These are phyloP conservation scores for Kryptolebias ocellatus DNA, from an alignment of 2,797 vertebrate species.

Conservation along the genomic window DNA sequence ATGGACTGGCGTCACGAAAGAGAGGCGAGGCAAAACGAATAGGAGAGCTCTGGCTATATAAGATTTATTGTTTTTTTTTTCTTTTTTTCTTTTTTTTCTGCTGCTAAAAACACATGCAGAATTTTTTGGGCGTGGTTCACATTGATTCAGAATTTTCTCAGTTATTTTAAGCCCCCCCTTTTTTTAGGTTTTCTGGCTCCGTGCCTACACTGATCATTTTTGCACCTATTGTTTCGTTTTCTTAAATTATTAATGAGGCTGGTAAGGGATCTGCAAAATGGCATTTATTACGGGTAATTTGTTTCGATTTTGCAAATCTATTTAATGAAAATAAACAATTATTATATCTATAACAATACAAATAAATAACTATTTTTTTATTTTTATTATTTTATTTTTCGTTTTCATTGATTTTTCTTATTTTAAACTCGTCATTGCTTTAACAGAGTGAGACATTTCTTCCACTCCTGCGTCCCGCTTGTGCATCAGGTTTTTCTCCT, in stretches of 20 bases:
- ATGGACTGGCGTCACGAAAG: constrained; percentile 80
- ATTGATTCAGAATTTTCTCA: constrained; percentile 25
- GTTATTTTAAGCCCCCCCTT: constrained; percentile 39
- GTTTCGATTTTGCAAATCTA: neutral
- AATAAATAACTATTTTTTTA: neutral
- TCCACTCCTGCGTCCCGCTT: constrained; percentile 45
- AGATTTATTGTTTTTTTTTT: constrained; percentile 43
- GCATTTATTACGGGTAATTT: constrained; percentile 13
- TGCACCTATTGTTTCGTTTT: constrained; percentile 60
- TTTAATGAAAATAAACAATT: too few relatives aligned
- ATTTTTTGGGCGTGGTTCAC: constrained; percentile 66
- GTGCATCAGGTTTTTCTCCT: constrained; percentile 29
- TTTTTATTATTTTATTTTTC: neutral
- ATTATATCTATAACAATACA: too few relatives aligned
- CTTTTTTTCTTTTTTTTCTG: constrained; percentile 34
- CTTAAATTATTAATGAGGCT: constrained; percentile 67
- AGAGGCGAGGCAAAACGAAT: constrained; percentile 79
- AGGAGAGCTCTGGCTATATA: constrained; percentile 57
- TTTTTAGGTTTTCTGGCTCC: constrained; percentile 19
- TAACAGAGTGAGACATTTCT: constrained; percentile 16
- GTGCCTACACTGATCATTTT: constrained; percentile 41
- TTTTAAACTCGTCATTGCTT: neutral
- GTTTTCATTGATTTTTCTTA: too few relatives aligned
- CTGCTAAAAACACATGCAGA: constrained; percentile 45
- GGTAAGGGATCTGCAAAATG: constrained; percentile 7